Evolutionary conservation across 2,888 invertebrate genomes (phyloP), one percentile per base, ranked within the genome.

Genomic region (Epinotia bilunana): DNA sequence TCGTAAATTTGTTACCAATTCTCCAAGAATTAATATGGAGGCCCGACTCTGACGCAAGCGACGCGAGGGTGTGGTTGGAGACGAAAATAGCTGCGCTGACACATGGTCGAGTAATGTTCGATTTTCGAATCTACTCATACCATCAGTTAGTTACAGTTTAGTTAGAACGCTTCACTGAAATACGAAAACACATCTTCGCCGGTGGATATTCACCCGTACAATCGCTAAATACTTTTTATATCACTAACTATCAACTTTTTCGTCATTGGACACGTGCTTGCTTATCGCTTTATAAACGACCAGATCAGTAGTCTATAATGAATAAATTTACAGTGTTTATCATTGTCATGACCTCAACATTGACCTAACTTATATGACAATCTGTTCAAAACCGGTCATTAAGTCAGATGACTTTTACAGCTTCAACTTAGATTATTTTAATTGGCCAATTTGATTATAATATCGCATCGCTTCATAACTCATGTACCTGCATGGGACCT

Each of bases 41-140:
- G 89, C 91, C 85, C 84, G 90, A 82, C 86, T 76, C 76, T 91
- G 90, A 91, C 88, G 90, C 83, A 83, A 80, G 72, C 74, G 71
- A 75, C 71, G 73, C 72, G 86, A 84, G 86, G 88, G 91, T 85
- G 89, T 87, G 89, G 87, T 82, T 76, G 76, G 73, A 75, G 76
- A 75, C 65, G 62, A 84, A 87, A 85, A 86, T 89, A 89, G 80
- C 78, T 79, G 60, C 82, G 79, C 80, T 78, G 20, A 55, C 72
- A 67, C 71, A 55, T 71, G 72, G 67, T 62, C 33, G 13, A 69
- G 18, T 43, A 16, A 67, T 58, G 72, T 72, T 72, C 58, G 49
- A 60, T 65, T 49, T 67, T 72, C 65, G 28, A 57, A 53, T 53
- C 64, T 58, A 61, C 61, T 64, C 23, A 64, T 39, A 23, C 39